Evolutionary conservation across 2,113 vertebrate species (phyloP), one percentile per base, ranked within the genome.

Genomic region (Otolemur garnettii): DNA sequence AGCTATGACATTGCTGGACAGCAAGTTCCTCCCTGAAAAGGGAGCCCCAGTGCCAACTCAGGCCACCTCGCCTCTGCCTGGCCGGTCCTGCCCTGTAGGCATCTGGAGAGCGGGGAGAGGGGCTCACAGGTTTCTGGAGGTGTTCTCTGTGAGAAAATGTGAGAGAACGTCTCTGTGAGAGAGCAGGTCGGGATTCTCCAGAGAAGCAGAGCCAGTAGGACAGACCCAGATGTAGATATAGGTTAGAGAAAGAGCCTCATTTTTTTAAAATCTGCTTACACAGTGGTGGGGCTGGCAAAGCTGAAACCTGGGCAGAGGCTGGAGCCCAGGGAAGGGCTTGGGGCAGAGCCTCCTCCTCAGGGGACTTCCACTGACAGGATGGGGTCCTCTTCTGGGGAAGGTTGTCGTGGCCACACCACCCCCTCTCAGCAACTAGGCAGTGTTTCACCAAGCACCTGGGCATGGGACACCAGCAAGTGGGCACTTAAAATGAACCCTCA

Each of bases 201-300:
- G 26, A 18, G 24, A 79, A 55, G 68, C 45, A 2, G 26, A 80
- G 21, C 6, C 33, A 57, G 24, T 0, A 5, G n/a, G 13, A 42
- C 33, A 21, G 35, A 19, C 19, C 21, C 19, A 33, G 64, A 33
- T 17, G 14, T 7, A 33, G 64, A 68, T 14, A 68, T 28, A 33
- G 64, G 33, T 15, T 22, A 75, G 35, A 71, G 17, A 50, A 9
- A 30, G 8, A 12, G 42, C 9, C 53, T 55, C 30, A 24, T 12
- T 69, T 42, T 91, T 12, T 24, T 3, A 19, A 5, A 18, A 33
- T 12, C 33, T 53, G 12, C 53, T 71, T 21, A 30, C 7, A 14
- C 0, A 2, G 2, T 0, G 50, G 11, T 22, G 28, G 35, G 13
- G 28, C 14, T 7, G 53, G 26, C 13, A 17, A 26, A 64, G 42